Base-by-base conservation (phyloP, 2,797 vertebrate species). In the Lepus oiostolus region DNA sequence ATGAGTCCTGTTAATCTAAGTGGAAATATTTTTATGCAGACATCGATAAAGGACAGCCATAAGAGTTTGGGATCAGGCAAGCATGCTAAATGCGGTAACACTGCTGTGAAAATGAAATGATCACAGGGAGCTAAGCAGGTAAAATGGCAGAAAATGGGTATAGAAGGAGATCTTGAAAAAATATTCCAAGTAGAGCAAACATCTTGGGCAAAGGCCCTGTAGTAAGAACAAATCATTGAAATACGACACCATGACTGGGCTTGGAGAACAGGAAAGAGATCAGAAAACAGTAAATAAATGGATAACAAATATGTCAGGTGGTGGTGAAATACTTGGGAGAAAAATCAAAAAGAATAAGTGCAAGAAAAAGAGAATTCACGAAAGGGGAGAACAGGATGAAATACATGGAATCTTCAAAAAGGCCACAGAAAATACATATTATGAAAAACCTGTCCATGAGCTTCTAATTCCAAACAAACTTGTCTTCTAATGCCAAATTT, bases 61-160 rank as follows among this genome's bases (percentile, higher is more conserved):
- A 82, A 80, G 83, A 95, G 13, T 88, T 92, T 83, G 1, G n/a
- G 50, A 13, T 88, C 50, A 85, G 35, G 5, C 35, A 68, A 90
- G 14, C 50, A 54, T 76, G 14, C 7, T 24, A 79, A 32, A 70
- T 58, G 52, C 81, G 71, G n/a, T 42, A n/a, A 71, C 28, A 71
- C 58, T 2, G 10, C 47, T 50, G 28, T 32, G 35, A 68, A 80
- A 87, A 68, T 88, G 54, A 90, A 68, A 72, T n/a, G 16, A 70
- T 6, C 47, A 74, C 26, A 86, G 77, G 14, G 42, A 89, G n/a
- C 28, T 85, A 79, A 50, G 4, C 47, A 80, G 19, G 12, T 70
- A 50, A 82, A 92, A 86, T 47, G 24, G 11, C 5, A 83, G n/a
- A 60, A 17, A 32, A 11, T 70, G 21, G 21, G 22, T 26, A 47